Evolutionary conservation across 2,797 vertebrate genomes (phyloP), one percentile per base, ranked within the genome.

Genomic region (Lindbergichthys nudifrons): DNA sequence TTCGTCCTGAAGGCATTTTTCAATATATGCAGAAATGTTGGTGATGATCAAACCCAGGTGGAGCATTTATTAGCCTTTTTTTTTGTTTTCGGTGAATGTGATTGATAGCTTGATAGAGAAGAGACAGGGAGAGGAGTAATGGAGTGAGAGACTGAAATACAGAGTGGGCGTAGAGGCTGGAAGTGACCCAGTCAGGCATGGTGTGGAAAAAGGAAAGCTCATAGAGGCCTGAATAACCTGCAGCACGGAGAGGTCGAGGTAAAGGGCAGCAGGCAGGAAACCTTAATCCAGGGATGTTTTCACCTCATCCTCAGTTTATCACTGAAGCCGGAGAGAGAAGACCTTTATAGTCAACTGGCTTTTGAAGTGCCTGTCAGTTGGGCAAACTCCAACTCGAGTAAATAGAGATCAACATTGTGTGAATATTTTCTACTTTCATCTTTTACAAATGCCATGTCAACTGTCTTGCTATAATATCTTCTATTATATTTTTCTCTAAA

Each of bases 251-350:
- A 56, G 80, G 73, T 86, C 58, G 66, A 46, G 54, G 73, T 30
- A 70, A 88, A 81, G 81, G 72, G 70, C 80, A 72, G 50, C 65
- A 67, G 50, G 64, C 52, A 65, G 78, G 58, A 12, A 69, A 19
- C 76, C 43, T 66, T 83, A 77, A 81, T 82, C 82, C 73, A 62
- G 11, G 48, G 62, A 70, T 77, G 71, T 80, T 86, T 83, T 78
- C 69, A 65, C 78, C 78, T 80, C 78, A 70, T 75, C 50, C 50
- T 66, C 68, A 57, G 39, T 87, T 84, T 74, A 80, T 75, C 80
- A 65, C 62, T 69, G 73, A 82, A 70, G 75, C 69, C 66, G 30
- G 46, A 54, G 68, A 76, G 56, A 69, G 19, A 68, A 65, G 64
- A 76, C 57, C 69, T 83, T 26, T 26, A 5, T 42, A 54, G 32